Evolutionary conservation across 1,140 invertebrate genomes (phyloP), one percentile per base, ranked within the genome.

Genomic region (Cotesia vestalis): DNA sequence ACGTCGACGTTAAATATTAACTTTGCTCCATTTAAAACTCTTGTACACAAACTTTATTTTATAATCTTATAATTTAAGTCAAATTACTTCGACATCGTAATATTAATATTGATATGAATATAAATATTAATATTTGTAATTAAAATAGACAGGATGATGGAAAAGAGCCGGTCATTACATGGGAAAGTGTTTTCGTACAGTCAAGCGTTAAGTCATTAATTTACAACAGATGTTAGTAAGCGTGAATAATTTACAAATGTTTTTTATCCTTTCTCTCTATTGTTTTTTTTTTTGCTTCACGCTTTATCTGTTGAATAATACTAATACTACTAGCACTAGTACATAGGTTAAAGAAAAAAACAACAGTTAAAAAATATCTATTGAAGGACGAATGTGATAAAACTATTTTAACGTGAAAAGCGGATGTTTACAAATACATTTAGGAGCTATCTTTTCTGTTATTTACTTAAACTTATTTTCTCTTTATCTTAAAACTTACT

Each of bases 201-300:
- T 36, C 8, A 34, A 61, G 60, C 60, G 60, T 61, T 6, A 61
- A 61, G 34, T 20, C 27, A 61, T 34, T 61, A 61, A 61, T 61
- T 61, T 61, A 61, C 17, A 61, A 34, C 60, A 61, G 60, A 61
- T 61, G 60, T 1, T 61, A 6, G 12, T 34, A 61, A 61, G 60
- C 60, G 34, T 61, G 6, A 36, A 61, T 20, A 12, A 20, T 34
- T 34, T 57, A 20, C n/a, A 11, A 27, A 61, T 12, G 9, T 61
- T 61, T 38, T 63, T 63, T 40, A 63, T 38, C 61, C 35, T 27
- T 60, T 20, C 20, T 20, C 59, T 60, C 59, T 6, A 34, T 60
- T 27, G 12, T 14, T 46, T 5, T 14, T 46, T 5, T n/a, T 40
- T 64, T 64, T 46, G 5, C 62, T 20, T 64, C 62, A 35, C 12